These are phyloP conservation scores for Linyphia triangularis DNA, from an alignment of 2,888 invertebrate species.

Conservation along the genomic window DNA sequence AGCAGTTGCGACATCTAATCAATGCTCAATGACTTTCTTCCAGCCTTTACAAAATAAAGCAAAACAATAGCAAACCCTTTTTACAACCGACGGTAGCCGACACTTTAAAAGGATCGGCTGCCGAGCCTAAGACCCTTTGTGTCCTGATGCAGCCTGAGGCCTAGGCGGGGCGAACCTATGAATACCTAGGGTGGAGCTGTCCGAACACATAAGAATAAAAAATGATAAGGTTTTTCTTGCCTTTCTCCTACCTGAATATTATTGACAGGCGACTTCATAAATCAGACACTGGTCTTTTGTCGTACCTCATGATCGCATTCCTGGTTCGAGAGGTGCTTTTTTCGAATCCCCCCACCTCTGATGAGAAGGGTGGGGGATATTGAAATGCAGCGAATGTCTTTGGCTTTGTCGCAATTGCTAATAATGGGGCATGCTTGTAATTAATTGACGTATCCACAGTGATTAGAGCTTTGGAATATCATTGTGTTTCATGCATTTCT, in stretches of 20 bases:
- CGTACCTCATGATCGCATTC: conserved; percentile 60
- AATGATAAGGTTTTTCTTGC: conserved; percentile 46
- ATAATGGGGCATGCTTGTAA: conserved; percentile 27
- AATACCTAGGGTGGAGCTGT: conserved; percentile 72
- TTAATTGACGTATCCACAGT: background rate
- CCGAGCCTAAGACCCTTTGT: conserved; percentile 36
- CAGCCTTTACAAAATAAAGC: background rate
- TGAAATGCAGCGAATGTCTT: background rate
- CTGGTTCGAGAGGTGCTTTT: conserved; percentile 10
- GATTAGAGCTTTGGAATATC: no score
- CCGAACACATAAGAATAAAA: conserved; percentile 67
- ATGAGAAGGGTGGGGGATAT: background rate
- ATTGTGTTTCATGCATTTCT: no score
- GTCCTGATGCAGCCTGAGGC: conserved; percentile 36
- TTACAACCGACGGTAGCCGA: conserved; percentile 18
- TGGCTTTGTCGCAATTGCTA: conserved; percentile 7
- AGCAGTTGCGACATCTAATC: conserved; percentile 20
- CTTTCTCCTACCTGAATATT: conserved; percentile 59
- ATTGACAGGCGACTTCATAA: conserved; percentile 72
- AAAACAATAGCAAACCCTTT: conserved; percentile 28
- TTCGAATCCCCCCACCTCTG: background rate
- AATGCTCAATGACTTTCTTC: conserved; percentile 26
- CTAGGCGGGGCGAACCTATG: conserved; percentile 70
- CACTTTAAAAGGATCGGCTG: conserved; percentile 34
- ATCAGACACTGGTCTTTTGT: conserved; percentile 67